Evolutionary conservation across 2,797 vertebrate genomes (phyloP).

Genomic region (Gobio occitaniae): DNA sequence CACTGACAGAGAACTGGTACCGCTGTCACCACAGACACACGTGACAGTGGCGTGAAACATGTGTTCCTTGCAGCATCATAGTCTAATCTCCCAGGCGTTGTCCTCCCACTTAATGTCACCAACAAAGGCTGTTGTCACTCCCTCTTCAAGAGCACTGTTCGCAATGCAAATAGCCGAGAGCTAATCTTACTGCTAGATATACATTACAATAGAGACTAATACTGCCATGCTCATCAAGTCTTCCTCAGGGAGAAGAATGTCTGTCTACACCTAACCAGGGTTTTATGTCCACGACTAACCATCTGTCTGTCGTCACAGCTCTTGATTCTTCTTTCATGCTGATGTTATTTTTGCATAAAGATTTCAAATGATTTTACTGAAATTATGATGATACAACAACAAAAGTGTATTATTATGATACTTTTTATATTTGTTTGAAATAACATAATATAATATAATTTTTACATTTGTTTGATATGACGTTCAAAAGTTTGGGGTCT

Average conservation of each 20-base stretch:
- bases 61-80: constrained; percentile 44
- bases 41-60: constrained; percentile 45
- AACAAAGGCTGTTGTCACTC: constrained; percentile 55
- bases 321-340: constrained; percentile 9
- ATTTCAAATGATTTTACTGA: neutral
- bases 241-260: constrained; percentile 22
- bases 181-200: constrained; percentile 66
- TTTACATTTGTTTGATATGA: neutral
- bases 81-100: constrained; percentile 25
- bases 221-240: constrained; percentile 42
- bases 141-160: constrained; percentile 23
- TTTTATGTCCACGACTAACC: constrained; percentile 39
- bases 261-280: constrained; percentile 19
- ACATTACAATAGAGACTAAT: constrained; percentile 67
- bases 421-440: neutral
- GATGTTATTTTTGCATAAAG: neutral
- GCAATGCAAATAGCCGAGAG: constrained; percentile 63
- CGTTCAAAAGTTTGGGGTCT: neutral
- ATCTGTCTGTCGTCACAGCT: constrained; percentile 22
- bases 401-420: neutral
- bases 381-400: neutral
- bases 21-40: constrained; percentile 41
- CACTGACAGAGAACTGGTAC: constrained; percentile 24
- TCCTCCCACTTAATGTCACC: constrained; percentile 48
- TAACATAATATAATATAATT: neutral